Evolutionary conservation across 2,797 vertebrate species (phyloP).

Genomic region (Paratrypauchen microcephalus): DNA sequence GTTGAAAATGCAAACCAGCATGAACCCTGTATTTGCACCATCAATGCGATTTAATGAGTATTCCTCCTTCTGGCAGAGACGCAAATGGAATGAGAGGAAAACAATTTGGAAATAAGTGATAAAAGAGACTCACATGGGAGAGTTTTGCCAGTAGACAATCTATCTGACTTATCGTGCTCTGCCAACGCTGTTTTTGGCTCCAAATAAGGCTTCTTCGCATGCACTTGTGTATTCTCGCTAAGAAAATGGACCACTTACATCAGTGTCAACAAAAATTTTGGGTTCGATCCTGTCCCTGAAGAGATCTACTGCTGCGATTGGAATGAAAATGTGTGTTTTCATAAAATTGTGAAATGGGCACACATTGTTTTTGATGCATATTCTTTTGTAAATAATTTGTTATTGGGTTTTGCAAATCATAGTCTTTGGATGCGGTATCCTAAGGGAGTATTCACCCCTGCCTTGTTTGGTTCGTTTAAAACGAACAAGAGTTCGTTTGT

Average conservation of each 20-base stretch:
- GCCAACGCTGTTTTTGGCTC: slow-evolving; percentile 19
- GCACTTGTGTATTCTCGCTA: slow-evolving; percentile 19
- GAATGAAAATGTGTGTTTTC: background rate
- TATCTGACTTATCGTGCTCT: slow-evolving; percentile 37
- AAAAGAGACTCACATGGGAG: slow-evolving; percentile 33
- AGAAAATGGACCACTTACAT: slow-evolving; percentile 27
- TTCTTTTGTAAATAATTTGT: background rate
- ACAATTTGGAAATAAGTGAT: slow-evolving; percentile 43
- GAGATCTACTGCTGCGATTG: background rate
- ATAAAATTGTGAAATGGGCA: background rate
- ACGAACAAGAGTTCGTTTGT: too few relatives aligned
- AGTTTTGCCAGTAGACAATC: slow-evolving; percentile 30
- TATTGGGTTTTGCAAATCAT: background rate
- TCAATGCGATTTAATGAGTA: slow-evolving; percentile 71
- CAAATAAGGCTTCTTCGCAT: slow-evolving; percentile 24
- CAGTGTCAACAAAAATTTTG: slow-evolving; percentile 7
- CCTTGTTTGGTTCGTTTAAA: too few relatives aligned
- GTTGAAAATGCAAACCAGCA: slow-evolving; percentile 72
- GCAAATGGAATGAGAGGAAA: slow-evolving; percentile 44
- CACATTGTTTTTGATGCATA: background rate
- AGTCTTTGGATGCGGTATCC: background rate
- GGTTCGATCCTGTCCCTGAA: background rate
- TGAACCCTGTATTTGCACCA: slow-evolving; percentile 54
- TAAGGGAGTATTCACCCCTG: too few relatives aligned
- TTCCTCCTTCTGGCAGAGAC: slow-evolving; percentile 59